A percentile compares a stretch with the other conserved stretches of the same genome.
Conservation (phyloP, 2,888 invertebrate species). For the Xestoiulus laeticollis region DNA sequence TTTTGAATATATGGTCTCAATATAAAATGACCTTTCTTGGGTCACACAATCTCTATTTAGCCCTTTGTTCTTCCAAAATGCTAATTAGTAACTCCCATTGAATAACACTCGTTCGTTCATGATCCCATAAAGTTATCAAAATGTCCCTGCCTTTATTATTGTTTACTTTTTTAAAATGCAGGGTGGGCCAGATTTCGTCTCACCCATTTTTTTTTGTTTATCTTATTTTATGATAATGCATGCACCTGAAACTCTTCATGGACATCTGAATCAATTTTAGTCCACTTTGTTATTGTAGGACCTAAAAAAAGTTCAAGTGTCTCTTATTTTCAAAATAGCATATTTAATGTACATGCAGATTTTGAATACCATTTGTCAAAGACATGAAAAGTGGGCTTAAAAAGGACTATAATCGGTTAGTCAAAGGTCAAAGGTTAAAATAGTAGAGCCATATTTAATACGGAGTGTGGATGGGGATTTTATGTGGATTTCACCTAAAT, state of each 20-base stretch:
- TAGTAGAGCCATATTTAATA: too few relatives aligned
- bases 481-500: too few relatives aligned
- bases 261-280: background rate
- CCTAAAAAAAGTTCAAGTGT: background rate
- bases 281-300: background rate
- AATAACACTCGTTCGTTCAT: background rate
- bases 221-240: background rate
- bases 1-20: too few relatives aligned
- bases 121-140: background rate
- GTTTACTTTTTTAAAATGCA: constrained; percentile 1
- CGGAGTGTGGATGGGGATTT: too few relatives aligned
- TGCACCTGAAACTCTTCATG: background rate
- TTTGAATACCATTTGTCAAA: too few relatives aligned
- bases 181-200: background rate
- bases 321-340: background rate
- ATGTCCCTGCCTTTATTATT: background rate
- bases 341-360: too few relatives aligned
- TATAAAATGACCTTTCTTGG: too few relatives aligned
- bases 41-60: too few relatives aligned
- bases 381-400: too few relatives aligned
- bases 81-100: background rate
- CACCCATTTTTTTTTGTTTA: constrained; percentile 30
- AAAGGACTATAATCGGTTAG: too few relatives aligned
- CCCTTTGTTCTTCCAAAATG: too few relatives aligned
- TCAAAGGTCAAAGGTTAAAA: too few relatives aligned